Evolutionary conservation across 2,888 invertebrate genomes (phyloP), one percentile per base, ranked within the genome.

Genomic region (Hydriomena furcata): DNA sequence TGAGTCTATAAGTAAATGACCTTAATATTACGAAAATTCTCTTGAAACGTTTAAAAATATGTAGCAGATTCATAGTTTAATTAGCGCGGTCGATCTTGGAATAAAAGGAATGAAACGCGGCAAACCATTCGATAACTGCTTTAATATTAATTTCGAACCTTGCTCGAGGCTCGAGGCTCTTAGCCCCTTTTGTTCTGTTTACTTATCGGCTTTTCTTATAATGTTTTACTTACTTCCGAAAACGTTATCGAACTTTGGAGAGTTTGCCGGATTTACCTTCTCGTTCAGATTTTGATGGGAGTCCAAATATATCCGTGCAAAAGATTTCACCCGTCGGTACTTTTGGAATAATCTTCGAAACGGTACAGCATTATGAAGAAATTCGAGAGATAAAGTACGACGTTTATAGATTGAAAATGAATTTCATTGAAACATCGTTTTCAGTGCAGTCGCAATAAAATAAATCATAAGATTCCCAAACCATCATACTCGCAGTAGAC

Each of bases 101-200:
- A 27, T 31, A 21, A 28, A 44, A 24, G 35, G 13, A 44, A 24
- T 12, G 20, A 11, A 42, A 41, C 36, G 38, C 20, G 35, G 38
- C 37, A 12, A 40, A 31, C 45, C 41, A 31, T 30, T 51, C 51
- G 41, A 45, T 36, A 47, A 53, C 47, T 54, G 57, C 31, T 60
- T 54, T 55, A 60, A 59, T 63, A 63, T 60, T 51, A 60, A 63
- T 60, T 57, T 51, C 24, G 51, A 45, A 40, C 50, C 25, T 51
- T 42, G 52, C 28, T 20, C 48, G 38, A 43, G 40, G 45, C 52
- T 45, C 32, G 38, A 43, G 40, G 45, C 52, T 45, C 32, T 43
- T 38, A 48, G 52, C 34, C 41, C 54, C 49, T 54, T 58, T 58
- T 54, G 55, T 61, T 58, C 54, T 51, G 56, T 58, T 58, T 58